Conservation (phyloP, 2,797 vertebrate genomes). For the Macropus fuliginosus region DNA sequence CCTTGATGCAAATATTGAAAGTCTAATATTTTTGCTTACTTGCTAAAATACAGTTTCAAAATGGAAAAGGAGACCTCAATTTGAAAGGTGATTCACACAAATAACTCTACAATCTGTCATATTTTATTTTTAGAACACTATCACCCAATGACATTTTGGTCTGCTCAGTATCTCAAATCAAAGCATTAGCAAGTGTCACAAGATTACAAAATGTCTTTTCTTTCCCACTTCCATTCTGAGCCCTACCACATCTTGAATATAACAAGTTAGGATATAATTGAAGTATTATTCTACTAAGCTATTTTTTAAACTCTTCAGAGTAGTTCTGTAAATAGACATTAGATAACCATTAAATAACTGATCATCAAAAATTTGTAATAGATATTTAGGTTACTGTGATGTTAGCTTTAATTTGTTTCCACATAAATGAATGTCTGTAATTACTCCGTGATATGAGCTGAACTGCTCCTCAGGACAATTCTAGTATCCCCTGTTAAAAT, state of each 20-base stretch:
- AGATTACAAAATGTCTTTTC: not conserved
- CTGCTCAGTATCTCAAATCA: slow-evolving; percentile 37
- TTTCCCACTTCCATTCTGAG: not conserved
- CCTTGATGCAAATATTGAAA: slow-evolving; percentile 53
- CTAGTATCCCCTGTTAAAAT: not conserved
- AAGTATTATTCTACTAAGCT: not conserved
- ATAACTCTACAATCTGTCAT: not conserved
- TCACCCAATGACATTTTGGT: slow-evolving; percentile 28
- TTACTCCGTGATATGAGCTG: not conserved
- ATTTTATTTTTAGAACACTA: slow-evolving; percentile 57
- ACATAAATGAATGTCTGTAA: not conserved
- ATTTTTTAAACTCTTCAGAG: not conserved
- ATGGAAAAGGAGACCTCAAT: slow-evolving; percentile 16
- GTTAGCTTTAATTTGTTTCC: not conserved
- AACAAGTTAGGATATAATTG: not conserved
- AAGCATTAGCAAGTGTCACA: not conserved
- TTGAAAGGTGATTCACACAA: slow-evolving; percentile 25
- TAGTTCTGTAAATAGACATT: not conserved
- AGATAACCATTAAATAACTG: not conserved
- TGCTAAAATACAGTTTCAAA: slow-evolving; percentile 26
- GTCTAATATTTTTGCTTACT: not conserved
- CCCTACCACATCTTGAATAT: not conserved
- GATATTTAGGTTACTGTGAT: not conserved
- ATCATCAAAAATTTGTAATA: not conserved
- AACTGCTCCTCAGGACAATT: not conserved